These are phyloP conservation scores for Hypotaenidia philippensis DNA, from an alignment of 2,797 vertebrate species.

Conservation along the genomic window DNA sequence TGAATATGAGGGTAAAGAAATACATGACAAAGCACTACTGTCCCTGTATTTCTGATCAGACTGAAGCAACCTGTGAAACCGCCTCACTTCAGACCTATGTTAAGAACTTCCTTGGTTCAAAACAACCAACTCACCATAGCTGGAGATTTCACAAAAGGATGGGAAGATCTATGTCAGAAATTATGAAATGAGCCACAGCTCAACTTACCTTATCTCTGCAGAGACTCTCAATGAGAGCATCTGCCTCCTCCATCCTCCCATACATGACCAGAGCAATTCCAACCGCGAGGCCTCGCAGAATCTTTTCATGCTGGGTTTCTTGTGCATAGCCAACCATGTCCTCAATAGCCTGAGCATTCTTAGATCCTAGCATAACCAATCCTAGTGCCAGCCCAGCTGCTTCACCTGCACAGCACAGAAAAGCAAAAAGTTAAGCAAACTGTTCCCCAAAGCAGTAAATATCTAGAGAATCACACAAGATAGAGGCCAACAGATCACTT, in stretches of 20 bases:
- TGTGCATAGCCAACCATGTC: conserved; percentile 99
- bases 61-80: not conserved
- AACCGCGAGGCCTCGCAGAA: conserved; percentile 94
- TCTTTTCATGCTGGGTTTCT: conserved; percentile 98
- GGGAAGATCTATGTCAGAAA: not conserved
- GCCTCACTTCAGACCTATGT: not conserved
- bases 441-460: not conserved
- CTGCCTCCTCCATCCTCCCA: conserved; percentile 97
- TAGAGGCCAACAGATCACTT: not conserved
- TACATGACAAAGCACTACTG: not conserved
- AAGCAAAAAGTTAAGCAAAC: not conserved
- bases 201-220: conserved; percentile 95
- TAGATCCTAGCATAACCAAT: conserved; percentile 97
- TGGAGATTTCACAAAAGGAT: not conserved
- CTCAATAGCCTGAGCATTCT: conserved; percentile 98
- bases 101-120: not conserved
- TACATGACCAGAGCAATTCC: conserved; percentile 99
- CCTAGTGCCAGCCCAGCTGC: conserved; percentile 95
- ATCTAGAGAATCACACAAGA: not conserved
- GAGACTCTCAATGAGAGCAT: conserved; percentile 97
- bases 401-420: conserved; percentile 84
- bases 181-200: not conserved
- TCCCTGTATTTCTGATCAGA: not conserved
- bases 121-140: not conserved
- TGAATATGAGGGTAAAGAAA: not conserved